These are phyloP conservation scores for Solen grandis DNA, from an alignment of 1,140 invertebrate species.

Conservation along the genomic window DNA sequence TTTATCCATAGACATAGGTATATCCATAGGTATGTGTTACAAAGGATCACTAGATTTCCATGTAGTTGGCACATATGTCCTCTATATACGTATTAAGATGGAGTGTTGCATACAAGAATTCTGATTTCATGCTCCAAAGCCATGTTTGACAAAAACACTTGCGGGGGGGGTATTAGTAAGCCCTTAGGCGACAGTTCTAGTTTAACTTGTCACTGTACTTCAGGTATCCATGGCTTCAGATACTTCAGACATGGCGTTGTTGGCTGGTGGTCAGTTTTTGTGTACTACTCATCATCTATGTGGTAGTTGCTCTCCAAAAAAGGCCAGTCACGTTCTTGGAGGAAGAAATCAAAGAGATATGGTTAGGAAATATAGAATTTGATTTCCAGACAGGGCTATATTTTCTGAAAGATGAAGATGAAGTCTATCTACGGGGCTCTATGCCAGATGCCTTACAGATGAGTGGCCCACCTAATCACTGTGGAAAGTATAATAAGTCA, in stretches of 20 bases:
- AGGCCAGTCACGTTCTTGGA: slow-evolving; percentile 4
- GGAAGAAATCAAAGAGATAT: slow-evolving; percentile 25
- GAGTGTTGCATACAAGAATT: too few relatives aligned
- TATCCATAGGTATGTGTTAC: too few relatives aligned
- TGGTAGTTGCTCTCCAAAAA: neutral
- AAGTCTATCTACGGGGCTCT: slow-evolving; percentile 30
- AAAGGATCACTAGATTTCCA: too few relatives aligned
- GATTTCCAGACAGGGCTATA: slow-evolving; percentile 48
- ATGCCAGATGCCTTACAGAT: slow-evolving; percentile 43
- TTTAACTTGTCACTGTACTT: too few relatives aligned
- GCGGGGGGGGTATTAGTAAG: too few relatives aligned
- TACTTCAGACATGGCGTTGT: slow-evolving; percentile 34
- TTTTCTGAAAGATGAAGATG: slow-evolving; percentile 37
- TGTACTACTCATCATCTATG: slow-evolving; percentile 17
- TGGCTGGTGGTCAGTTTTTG: slow-evolving; percentile 34
- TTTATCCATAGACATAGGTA: too few relatives aligned
- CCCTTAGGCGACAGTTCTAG: too few relatives aligned
- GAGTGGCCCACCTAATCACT: slow-evolving; percentile 36
- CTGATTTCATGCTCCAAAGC: too few relatives aligned
- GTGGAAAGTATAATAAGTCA: slow-evolving; percentile 34
- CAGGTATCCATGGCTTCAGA: slow-evolving; percentile 52
- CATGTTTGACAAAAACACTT: too few relatives aligned
- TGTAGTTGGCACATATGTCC: too few relatives aligned
- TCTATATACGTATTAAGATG: too few relatives aligned
- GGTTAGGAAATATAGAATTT: slow-evolving; percentile 45